Evolutionary conservation across 2,888 invertebrate species (phyloP).

Genomic region (Gastracanthus pulcherrimus): DNA sequence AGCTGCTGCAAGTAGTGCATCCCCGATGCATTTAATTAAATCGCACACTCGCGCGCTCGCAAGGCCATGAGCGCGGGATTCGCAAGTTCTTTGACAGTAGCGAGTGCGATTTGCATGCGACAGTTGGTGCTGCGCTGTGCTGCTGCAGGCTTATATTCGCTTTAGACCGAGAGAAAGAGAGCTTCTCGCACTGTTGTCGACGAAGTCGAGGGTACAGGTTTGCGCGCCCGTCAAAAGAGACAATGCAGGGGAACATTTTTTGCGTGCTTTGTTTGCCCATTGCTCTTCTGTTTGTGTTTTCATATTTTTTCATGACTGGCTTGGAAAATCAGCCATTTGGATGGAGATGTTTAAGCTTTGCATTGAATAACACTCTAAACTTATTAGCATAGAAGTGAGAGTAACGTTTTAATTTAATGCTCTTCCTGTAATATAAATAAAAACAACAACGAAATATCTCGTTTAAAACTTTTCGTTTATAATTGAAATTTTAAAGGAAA

Average conservation of each 20-base stretch:
- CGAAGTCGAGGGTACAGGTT: neutral
- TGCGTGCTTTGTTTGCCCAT: neutral
- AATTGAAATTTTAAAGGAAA: no score
- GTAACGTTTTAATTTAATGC: no score
- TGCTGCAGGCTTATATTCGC: neutral
- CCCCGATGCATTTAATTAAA: constrained; percentile 42
- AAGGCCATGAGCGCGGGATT: no score
- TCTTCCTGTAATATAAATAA: no score
- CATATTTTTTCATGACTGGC: neutral
- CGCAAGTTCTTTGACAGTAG: neutral
- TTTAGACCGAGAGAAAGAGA: no score
- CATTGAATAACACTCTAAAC: neutral
- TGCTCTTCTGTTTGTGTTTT: neutral
- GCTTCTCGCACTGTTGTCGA: neutral
- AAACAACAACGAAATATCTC: no score
- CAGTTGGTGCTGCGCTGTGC: neutral
- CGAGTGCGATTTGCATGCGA: constrained; percentile 28
- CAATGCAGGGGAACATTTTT: neutral
- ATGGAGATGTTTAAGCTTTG: neutral
- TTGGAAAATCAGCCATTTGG: neutral
- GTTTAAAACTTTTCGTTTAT: no score
- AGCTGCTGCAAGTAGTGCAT: neutral
- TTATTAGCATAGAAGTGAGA: neutral
- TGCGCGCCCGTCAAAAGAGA: neutral
- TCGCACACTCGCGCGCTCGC: neutral